Evolutionary conservation across 2,888 invertebrate genomes (phyloP).

Genomic region (Vannuccia rotundouncinata): DNA sequence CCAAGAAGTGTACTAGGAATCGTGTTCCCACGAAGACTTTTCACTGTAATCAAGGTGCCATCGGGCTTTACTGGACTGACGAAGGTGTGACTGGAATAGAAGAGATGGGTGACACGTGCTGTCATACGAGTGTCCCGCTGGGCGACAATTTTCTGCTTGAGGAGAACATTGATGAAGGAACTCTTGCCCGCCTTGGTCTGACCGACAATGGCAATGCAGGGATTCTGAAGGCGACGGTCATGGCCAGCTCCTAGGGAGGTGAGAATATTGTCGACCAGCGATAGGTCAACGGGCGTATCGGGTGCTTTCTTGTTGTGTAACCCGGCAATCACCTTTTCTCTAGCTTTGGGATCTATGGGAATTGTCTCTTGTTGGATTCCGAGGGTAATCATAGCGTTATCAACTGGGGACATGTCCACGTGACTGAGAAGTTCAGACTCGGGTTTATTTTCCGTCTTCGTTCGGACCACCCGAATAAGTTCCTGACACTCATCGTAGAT

Average conservation of each 20-base stretch:
- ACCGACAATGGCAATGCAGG: slow-evolving; percentile 21
- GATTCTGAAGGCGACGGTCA: not conserved
- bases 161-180: slow-evolving; percentile 28
- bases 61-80: not conserved
- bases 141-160: not conserved
- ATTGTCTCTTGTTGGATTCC: not conserved
- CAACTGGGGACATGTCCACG: not conserved
- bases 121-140: not conserved
- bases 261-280: not conserved
- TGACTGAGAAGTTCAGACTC: not conserved
- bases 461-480: not conserved
- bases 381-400: not conserved
- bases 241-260: not conserved
- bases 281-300: not conserved
- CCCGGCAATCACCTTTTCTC: not conserved
- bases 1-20: slow-evolving; percentile 17
- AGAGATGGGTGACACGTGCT: not conserved
- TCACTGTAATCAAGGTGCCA: not conserved
- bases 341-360: not conserved
- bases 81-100: not conserved
- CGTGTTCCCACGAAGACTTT: not conserved
- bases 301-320: not conserved
- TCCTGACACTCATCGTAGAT: not conserved
- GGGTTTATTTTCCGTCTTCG: not conserved
- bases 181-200: slow-evolving; percentile 35